Base-by-base conservation (phyloP, 2,113 vertebrate genomes). In the Bujurquina vittata region DNA sequence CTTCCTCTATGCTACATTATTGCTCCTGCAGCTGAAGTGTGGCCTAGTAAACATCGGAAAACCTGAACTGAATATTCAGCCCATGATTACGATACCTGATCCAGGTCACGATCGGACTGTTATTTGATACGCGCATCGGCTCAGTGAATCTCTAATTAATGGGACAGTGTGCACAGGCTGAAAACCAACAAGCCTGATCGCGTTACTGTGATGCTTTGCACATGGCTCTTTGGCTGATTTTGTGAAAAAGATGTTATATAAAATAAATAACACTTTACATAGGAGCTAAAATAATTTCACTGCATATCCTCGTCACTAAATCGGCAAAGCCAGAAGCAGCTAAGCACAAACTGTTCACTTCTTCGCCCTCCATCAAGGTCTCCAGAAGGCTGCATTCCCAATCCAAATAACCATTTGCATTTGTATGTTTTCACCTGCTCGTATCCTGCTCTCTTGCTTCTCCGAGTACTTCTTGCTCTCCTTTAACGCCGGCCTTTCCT, bases 391-490 rank as follows among this genome's bases (percentile, higher is more conserved):
- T 52, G 7, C 14, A 4, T 49, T 20, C 49, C 18, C 10, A 49
- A 17, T 29, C 23, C 15, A 29, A 43, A 1, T 15, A 0, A 5
- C 4, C 37, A 40, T 43, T 4, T 8, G 20, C 5, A 69, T n/a
- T 4, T 20, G 57, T 54, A 37, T 52, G 20, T 8, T 10, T 10
- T 46, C 0, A 95, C 93, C 93, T 92, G 90, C 40, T 82, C 61
- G 78, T 69, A 75, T 77, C 52, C 78, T 81, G 79, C 78, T 83
- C 1, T 89, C 84, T 80, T 29, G 83, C 29, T 60, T 87, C 75
- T 84, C 87, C 0, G n/a, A 57, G 67, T 84, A 74, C 52, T 77
- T 91, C 87, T 90, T 85, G 79, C 57, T 87, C 80, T 89, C 88
- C 55, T 83, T 86, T 4, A 40, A 12, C 0, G 10, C 1, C 0